These are phyloP conservation scores for Leptoclinus maculatus DNA, from an alignment of 2,797 vertebrate genomes.

Conservation along the genomic window DNA sequence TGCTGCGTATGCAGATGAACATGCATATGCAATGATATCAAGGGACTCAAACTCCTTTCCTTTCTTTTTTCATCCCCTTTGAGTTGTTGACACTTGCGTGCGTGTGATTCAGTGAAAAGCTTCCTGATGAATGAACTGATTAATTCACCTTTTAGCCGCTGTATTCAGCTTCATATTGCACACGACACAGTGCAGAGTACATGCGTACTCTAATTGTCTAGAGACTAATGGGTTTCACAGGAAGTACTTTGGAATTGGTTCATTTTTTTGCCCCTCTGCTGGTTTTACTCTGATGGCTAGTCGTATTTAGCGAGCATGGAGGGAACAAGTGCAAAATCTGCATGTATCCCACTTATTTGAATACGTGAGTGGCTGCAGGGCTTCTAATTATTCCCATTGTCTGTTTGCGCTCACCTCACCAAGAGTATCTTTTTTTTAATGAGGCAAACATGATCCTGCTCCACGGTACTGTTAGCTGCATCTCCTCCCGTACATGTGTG, in stretches of 20 bases:
- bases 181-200: conserved; percentile 22
- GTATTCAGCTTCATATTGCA: conserved; percentile 22
- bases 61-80: conserved; percentile 20
- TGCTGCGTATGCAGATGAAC: conserved; percentile 1
- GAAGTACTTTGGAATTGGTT: conserved; percentile 32
- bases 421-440: conserved; percentile 65
- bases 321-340: conserved; percentile 57
- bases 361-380: conserved; percentile 59
- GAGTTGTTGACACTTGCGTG: conserved; percentile 15
- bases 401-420: conserved; percentile 55
- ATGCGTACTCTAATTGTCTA: conserved; percentile 55
- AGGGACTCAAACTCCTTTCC: neutral
- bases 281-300: conserved; percentile 43
- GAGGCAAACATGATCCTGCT: conserved; percentile 57
- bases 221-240: conserved; percentile 52
- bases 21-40: conserved; percentile 29
- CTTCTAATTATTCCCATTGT: conserved; percentile 64
- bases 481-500: conserved; percentile 51
- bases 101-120: conserved; percentile 32
- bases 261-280: neutral
- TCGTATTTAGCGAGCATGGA: conserved; percentile 34
- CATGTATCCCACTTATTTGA: conserved; percentile 59
- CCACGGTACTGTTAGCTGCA: conserved; percentile 5
- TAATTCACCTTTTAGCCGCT: conserved; percentile 54
- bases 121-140: conserved; percentile 66